phyloP scores from a whole-genome alignment of 2,888 invertebrate genomes.

The Harmothoe impar region DNA sequence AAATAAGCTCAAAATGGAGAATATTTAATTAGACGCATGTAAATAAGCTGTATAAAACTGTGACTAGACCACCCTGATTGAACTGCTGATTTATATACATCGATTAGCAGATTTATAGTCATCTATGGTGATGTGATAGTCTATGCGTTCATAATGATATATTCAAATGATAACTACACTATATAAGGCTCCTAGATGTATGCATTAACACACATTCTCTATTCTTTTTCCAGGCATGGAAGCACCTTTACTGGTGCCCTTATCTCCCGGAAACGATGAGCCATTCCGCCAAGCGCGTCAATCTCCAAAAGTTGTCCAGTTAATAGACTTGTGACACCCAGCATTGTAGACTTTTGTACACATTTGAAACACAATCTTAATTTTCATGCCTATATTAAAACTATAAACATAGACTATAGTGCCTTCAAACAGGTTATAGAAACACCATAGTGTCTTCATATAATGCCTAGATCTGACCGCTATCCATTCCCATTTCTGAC shows the following conservation, averaged over 20 bases:
- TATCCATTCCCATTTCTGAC: not conserved
- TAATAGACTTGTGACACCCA: constrained; percentile 21
- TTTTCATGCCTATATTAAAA: not conserved
- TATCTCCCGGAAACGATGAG: not conserved
- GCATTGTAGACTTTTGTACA: not conserved
- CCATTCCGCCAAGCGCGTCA: not conserved
- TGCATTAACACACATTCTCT: not conserved
- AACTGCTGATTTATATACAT: too few relatives aligned
- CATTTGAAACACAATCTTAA: too few relatives aligned
- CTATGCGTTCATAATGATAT: too few relatives aligned
- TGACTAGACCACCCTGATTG: too few relatives aligned
- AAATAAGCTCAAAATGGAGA: too few relatives aligned
- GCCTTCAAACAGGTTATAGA: too few relatives aligned
- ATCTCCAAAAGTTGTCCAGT: not conserved
- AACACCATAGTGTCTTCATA: constrained; percentile 7
- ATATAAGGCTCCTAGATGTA: too few relatives aligned
- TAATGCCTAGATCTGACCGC: not conserved
- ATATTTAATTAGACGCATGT: too few relatives aligned
- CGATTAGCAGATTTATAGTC: too few relatives aligned
- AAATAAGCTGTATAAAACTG: too few relatives aligned
- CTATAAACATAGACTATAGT: not conserved
- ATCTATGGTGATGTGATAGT: too few relatives aligned
- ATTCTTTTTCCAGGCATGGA: not conserved
- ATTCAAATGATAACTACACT: too few relatives aligned
- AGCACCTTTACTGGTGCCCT: not conserved